These are phyloP conservation scores for Alouatta palliata DNA, from an alignment of 2,113 vertebrate genomes.

Conservation along the genomic window DNA sequence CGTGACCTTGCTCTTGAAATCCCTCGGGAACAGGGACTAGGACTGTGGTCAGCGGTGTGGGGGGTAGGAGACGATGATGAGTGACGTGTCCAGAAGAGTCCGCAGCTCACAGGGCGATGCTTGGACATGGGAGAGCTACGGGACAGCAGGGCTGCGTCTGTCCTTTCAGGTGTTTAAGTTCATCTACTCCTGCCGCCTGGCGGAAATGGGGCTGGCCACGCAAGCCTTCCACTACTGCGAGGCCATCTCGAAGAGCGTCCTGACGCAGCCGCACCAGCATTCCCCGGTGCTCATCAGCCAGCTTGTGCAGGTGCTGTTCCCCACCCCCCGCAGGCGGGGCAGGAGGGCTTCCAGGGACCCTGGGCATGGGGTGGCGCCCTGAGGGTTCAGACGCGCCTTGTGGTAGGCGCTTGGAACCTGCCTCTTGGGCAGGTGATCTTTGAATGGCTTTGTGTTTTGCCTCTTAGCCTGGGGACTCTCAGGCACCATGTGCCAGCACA, in stretches of 20 bases:
- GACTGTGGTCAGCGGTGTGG: fast-evolving
- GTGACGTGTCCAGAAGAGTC: fast-evolving
- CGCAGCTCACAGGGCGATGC: fast-evolving
- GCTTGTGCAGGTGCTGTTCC: slow-evolving; percentile 88
- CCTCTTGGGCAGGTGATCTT: fast-evolving
- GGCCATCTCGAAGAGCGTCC: slow-evolving; percentile 91
- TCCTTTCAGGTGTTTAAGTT: slow-evolving; percentile 94
- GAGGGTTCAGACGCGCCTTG: no score
- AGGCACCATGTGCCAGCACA: fast-evolving
- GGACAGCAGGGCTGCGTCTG: fast-evolving
- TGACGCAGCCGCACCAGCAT: slow-evolving; percentile 86
- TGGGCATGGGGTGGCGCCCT: fast-evolving
- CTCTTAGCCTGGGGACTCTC: not conserved
- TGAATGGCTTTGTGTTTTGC: fast-evolving
- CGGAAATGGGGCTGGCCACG: slow-evolving; percentile 93
- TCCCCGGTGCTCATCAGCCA: slow-evolving; percentile 93
- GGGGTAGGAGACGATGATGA: fast-evolving
- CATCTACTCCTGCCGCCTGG: slow-evolving; percentile 96
- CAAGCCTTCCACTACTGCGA: slow-evolving; percentile 99
- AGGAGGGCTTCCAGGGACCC: no score
- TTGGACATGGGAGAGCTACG: fast-evolving
- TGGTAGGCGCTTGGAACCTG: not conserved
- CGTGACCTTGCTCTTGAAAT: fast-evolving
- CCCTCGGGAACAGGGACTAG: fast-evolving
- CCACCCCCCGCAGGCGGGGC: not conserved